Evolutionary conservation across 2,888 invertebrate species (phyloP).

Genomic region (Pristionchus fissidentatus): DNA sequence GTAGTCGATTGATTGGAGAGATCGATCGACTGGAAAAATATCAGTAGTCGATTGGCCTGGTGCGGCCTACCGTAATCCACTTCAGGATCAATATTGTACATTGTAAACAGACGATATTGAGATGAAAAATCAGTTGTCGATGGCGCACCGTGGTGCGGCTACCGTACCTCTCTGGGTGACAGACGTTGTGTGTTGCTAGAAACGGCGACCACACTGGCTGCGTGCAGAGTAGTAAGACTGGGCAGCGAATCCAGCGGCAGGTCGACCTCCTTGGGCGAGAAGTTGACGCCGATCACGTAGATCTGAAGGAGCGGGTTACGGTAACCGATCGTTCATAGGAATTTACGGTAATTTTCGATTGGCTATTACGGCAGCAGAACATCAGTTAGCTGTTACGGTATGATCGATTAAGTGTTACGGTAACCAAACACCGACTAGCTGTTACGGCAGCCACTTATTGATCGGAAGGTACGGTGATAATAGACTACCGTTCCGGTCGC

Average conservation of each 20-base stretch:
- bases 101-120: not conserved
- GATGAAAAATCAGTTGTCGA: not conserved
- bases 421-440: not conserved
- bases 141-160: not conserved
- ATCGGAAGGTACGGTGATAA: not conserved
- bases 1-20: not conserved
- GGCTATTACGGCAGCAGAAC: not conserved
- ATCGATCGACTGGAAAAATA: slow-evolving; percentile 30
- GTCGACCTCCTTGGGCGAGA: slow-evolving; percentile 57
- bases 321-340: not conserved
- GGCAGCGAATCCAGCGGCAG: slow-evolving; percentile 62
- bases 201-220: slow-evolving; percentile 44
- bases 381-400: not conserved
- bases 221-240: slow-evolving; percentile 53
- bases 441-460: too few relatives aligned
- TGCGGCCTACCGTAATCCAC: not conserved
- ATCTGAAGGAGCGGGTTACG: slow-evolving; percentile 55
- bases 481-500: slow-evolving; percentile 31
- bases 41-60: not conserved
- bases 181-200: not conserved
- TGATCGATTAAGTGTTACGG: not conserved
- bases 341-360: not conserved
- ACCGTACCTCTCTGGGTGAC: slow-evolving; percentile 10
- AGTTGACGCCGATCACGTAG: slow-evolving; percentile 66
- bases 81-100: too few relatives aligned